Conservation (phyloP, 2,888 invertebrate genomes). For the Cerceris rybyensis region DNA sequence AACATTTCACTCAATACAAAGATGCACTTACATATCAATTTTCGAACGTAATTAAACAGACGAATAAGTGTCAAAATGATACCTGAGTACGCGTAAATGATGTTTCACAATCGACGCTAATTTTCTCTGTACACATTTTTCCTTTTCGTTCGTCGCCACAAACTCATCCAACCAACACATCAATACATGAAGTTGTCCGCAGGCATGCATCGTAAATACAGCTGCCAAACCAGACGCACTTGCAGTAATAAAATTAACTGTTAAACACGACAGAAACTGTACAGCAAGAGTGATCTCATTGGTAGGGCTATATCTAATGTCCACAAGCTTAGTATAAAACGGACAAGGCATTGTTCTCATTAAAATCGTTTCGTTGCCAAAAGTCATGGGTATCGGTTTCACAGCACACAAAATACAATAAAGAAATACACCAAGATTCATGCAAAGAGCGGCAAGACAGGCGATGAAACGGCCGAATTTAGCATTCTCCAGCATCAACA, state of each 20-base stretch:
- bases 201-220: constrained; percentile 63
- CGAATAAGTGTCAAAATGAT: not conserved
- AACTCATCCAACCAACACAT: constrained; percentile 46
- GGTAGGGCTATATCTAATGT: constrained; percentile 48
- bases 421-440: constrained; percentile 41
- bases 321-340: constrained; percentile 46
- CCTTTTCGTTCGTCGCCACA: constrained; percentile 16
- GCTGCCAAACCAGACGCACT: constrained; percentile 56
- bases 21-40: not conserved
- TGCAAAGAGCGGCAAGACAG: constrained; percentile 28
- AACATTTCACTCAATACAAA: not conserved
- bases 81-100: constrained; percentile 57
- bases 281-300: constrained; percentile 58
- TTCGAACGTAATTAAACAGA: not conserved
- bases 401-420: constrained; percentile 37
- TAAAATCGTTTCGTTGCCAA: constrained; percentile 47
- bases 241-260: constrained; percentile 48
- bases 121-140: constrained; percentile 3
- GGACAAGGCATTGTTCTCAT: constrained; percentile 51
- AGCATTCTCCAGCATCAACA: constrained; percentile 45
- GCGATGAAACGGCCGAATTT: constrained; percentile 49
- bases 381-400: not conserved
- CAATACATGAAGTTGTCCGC: constrained; percentile 64
- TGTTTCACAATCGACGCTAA: constrained; percentile 47
- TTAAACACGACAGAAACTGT: constrained; percentile 53